Evolutionary conservation across 2,113 vertebrate genomes (phyloP).

Genomic region (Pterophyllum scalare): DNA sequence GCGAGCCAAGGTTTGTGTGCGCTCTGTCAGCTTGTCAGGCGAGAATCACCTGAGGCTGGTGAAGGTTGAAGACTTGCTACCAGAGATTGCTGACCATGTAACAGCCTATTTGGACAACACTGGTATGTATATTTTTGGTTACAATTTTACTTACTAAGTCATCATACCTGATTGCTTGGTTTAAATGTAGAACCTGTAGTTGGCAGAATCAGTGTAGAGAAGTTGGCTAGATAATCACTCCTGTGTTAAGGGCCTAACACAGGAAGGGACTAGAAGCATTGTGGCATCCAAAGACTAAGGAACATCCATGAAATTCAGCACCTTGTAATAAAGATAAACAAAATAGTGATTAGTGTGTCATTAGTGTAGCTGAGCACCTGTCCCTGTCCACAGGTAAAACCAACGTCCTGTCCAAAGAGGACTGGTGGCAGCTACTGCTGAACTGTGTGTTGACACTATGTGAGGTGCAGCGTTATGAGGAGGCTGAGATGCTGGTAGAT

Average conservation of each 20-base stretch:
- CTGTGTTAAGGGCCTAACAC: no score
- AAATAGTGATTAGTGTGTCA: neutral
- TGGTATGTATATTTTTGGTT: conserved; percentile 73
- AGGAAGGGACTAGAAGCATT: no score
- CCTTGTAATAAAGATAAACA: neutral
- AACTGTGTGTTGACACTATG: conserved; percentile 89
- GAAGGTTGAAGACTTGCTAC: conserved; percentile 86
- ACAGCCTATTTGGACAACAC: conserved; percentile 92
- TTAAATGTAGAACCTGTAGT: neutral
- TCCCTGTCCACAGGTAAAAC: conserved; percentile 79
- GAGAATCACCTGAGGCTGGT: conserved; percentile 89
- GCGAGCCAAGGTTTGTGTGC: conserved; percentile 92
- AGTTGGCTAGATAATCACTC: no score
- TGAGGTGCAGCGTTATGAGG: conserved; percentile 87
- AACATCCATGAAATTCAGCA: neutral
- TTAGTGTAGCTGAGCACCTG: neutral
- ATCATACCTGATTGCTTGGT: neutral
- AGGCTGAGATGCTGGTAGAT: conserved; percentile 94
- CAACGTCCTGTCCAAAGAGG: conserved; percentile 92
- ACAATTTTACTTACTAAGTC: neutral
- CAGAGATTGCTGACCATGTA: conserved; percentile 91
- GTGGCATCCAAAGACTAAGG: no score
- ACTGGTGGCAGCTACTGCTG: conserved; percentile 96
- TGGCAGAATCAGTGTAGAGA: no score
- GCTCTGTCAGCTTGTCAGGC: conserved; percentile 86